A percentile compares a stretch with the other conserved stretches of the same genome.
Conservation (phyloP, 2,113 vertebrate genomes). For the Oncorhynchus masou region DNA sequence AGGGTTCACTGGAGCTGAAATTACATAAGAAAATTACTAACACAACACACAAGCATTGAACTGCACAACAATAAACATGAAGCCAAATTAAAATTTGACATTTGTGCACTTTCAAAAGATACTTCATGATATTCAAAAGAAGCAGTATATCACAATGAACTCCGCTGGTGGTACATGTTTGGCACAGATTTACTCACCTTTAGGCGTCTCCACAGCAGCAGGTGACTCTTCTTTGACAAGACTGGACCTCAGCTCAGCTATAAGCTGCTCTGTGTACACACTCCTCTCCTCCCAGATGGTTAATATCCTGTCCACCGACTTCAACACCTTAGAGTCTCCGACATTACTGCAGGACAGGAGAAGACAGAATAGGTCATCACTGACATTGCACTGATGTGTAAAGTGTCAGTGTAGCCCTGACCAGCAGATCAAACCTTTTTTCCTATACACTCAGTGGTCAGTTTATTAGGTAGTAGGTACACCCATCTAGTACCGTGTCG, state of each 20-base stretch:
- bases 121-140: not conserved
- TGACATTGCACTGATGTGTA: not conserved
- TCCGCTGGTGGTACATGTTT: not conserved
- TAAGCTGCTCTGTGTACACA: slow-evolving; percentile 88
- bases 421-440: too few relatives aligned
- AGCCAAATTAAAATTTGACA: not conserved
- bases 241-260: slow-evolving; percentile 78
- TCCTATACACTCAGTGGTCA: too few relatives aligned
- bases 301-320: slow-evolving; percentile 89
- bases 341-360: slow-evolving; percentile 43
- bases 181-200: slow-evolving; percentile 46
- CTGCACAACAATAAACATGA: not conserved
- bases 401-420: not conserved
- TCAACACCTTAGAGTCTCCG: slow-evolving; percentile 85
- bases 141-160: not conserved
- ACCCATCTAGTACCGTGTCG: too few relatives aligned
- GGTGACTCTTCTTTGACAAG: slow-evolving; percentile 69
- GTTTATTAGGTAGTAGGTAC: too few relatives aligned
- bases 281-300: slow-evolving; percentile 95
- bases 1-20: slow-evolving; percentile 78
- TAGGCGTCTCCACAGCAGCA: slow-evolving; percentile 48
- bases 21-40: not conserved
- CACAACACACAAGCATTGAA: not conserved
- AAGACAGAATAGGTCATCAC: not conserved
- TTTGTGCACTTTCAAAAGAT: too few relatives aligned